Conservation (phyloP, 2,888 invertebrate genomes). For the Lepidochitona cinerea region DNA sequence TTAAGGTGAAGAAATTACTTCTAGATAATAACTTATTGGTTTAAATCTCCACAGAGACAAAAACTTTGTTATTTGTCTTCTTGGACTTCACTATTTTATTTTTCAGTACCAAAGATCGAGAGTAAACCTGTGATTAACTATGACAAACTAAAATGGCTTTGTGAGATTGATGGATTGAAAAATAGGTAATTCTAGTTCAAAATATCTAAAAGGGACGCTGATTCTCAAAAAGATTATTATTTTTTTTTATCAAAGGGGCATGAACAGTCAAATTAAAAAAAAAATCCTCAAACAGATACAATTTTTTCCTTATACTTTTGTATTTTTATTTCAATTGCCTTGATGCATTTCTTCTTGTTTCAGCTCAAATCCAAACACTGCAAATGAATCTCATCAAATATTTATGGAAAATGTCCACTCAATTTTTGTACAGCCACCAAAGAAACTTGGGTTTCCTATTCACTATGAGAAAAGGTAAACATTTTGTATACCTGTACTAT, state of each 20-base stretch:
- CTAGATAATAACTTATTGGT: too few species aligned
- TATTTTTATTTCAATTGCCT: background rate
- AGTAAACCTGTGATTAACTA: constrained; percentile 42
- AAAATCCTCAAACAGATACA: too few species aligned
- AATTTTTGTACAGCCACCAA: constrained; percentile 61
- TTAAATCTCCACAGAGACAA: too few species aligned
- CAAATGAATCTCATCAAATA: constrained; percentile 44
- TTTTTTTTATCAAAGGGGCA: too few species aligned
- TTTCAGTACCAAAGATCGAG: constrained; percentile 1
- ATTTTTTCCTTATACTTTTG: background rate
- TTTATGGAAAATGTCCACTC: constrained; percentile 61
- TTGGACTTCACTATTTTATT: too few species aligned
- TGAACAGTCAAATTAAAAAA: too few species aligned
- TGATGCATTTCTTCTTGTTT: background rate
- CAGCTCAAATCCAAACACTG: constrained; percentile 38
- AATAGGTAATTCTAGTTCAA: too few species aligned
- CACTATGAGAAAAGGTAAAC: constrained; percentile 49
- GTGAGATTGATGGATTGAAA: constrained; percentile 52
- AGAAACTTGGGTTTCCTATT: constrained; percentile 52
- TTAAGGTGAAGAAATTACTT: too few species aligned
- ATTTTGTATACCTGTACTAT: too few species aligned
- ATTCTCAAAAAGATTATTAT: too few species aligned
- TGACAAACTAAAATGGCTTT: constrained; percentile 50
- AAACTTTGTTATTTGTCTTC: too few species aligned
- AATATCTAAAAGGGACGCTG: too few species aligned